phyloP scores from a whole-genome alignment of 1,140 invertebrate genomes.

The Bombus superbus region DNA sequence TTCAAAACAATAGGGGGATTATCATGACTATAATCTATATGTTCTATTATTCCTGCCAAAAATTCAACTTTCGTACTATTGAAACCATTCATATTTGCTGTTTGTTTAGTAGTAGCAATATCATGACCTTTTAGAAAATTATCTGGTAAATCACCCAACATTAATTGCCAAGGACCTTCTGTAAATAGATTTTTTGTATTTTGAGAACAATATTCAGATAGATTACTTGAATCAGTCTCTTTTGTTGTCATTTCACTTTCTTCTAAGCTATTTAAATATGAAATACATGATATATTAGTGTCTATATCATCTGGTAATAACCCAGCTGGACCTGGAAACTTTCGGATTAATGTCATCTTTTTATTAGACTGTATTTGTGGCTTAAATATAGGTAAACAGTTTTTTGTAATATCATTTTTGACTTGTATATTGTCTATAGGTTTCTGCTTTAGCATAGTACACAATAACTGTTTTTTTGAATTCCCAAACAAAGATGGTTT shows the following conservation, averaged over 20 bases:
- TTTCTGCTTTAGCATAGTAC: neutral
- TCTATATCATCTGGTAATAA: constrained; percentile 70
- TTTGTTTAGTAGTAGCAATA: constrained; percentile 73
- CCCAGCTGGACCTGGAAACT: constrained; percentile 81
- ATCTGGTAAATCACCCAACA: constrained; percentile 75
- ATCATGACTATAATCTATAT: constrained; percentile 73
- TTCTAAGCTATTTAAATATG: constrained; percentile 46
- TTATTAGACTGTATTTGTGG: constrained; percentile 30
- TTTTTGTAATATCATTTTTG: neutral
- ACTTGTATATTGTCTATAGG: neutral
- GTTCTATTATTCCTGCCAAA: constrained; percentile 76
- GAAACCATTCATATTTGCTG: constrained; percentile 59
- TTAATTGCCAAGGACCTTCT: constrained; percentile 77
- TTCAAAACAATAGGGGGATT: constrained; percentile 77
- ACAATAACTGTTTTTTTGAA: constrained; percentile 6
- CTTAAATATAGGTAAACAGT: constrained; percentile 14
- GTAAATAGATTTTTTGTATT: constrained; percentile 76
- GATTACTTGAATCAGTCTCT: constrained; percentile 37
- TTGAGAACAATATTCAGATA: constrained; percentile 75
- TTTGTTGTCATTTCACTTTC: constrained; percentile 31
- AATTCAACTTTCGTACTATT: constrained; percentile 70
- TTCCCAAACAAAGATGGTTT: neutral
- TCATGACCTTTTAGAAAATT: constrained; percentile 73
- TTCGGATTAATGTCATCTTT: constrained; percentile 68
- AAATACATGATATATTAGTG: constrained; percentile 3